Base-by-base conservation (phyloP, 2,113 vertebrate genomes). In the Dissostichus mawsoni region DNA sequence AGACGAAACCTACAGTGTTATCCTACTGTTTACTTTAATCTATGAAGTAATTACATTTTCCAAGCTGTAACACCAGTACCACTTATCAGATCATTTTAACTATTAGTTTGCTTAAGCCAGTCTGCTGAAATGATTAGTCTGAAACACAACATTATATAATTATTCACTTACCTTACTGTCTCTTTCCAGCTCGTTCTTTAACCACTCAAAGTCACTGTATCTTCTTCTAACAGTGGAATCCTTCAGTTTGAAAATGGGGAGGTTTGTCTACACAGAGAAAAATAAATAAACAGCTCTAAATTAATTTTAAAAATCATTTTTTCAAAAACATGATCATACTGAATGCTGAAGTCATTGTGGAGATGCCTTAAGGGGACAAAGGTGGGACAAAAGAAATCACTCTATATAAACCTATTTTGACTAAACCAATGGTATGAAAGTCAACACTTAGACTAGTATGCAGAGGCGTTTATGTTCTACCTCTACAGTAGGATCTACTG, bases 191-290 rank as follows among this genome's bases (percentile, higher is more conserved):
- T 99, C 98, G 89, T 98, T 99, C 94, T 99, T 99, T 92, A 99
- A 90, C 98, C 98, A 99, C 74, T 99, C 98, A 82, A 99, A 99
- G 92, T 99, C 98, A 1, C 98, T 99, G 93, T 99, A 99, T 94
- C 98, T 94, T 94, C 98, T 96, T 80, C 97, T 96, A 85, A 99
- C 98, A 63, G 96, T 96, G 0, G 98, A 99, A 63, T 99, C 98
- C 93, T 99, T 99, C 95, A 97, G 82, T 93, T 99, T 99, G 92
- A 99, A 99, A 94, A 99, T 99, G 18, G 98, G 98, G 74, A 99
- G 96, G 87, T 99, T 99, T 85, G 98, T 99, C 98, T 99, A 89
- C 8, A 74, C 85, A 84, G 0, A 90, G 66, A 74, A 36, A 70
- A 72, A 0, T 13, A 65, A 33, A 48, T 47, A 47, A 25, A 44